Percentiles rank a stretch among this genome's conserved stretches.
Conservation (phyloP, 2,888 invertebrate species). For the Vannuccia rotundouncinata region DNA sequence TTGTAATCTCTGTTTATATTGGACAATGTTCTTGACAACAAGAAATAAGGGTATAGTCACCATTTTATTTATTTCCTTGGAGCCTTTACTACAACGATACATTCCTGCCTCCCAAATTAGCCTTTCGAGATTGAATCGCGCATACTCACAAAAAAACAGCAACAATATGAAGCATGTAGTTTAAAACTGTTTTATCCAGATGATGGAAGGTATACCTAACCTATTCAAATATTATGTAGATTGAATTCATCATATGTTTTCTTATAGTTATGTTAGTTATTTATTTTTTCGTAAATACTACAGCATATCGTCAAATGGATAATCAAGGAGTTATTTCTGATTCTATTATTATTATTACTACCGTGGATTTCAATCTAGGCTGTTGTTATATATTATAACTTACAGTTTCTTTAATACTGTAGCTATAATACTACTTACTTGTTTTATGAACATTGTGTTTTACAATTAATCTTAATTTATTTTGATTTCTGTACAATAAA, state of each 20-base stretch:
- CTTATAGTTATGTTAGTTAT: too few relatives aligned
- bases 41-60: background rate
- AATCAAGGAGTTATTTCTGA: background rate
- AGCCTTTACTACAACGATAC: background rate
- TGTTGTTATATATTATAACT: constrained; percentile 1
- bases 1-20: background rate
- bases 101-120: background rate
- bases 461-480: too few relatives aligned
- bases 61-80: background rate
- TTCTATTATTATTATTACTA: background rate
- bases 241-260: too few relatives aligned
- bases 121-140: background rate
- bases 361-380: constrained; percentile 22
- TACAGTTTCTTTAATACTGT: background rate
- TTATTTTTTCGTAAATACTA: background rate
- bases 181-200: too few relatives aligned
- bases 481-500: too few relatives aligned
- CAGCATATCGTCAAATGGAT: background rate
- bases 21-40: background rate
- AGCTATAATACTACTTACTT: too few relatives aligned
- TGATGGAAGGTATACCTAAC: too few relatives aligned
- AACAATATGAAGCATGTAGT: too few relatives aligned
- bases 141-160: too few relatives aligned
- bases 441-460: too few relatives aligned
- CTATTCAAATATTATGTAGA: too few relatives aligned